Evolutionary conservation across 2,113 vertebrate species (phyloP).

Genomic region (Heterocephalus glaber): DNA sequence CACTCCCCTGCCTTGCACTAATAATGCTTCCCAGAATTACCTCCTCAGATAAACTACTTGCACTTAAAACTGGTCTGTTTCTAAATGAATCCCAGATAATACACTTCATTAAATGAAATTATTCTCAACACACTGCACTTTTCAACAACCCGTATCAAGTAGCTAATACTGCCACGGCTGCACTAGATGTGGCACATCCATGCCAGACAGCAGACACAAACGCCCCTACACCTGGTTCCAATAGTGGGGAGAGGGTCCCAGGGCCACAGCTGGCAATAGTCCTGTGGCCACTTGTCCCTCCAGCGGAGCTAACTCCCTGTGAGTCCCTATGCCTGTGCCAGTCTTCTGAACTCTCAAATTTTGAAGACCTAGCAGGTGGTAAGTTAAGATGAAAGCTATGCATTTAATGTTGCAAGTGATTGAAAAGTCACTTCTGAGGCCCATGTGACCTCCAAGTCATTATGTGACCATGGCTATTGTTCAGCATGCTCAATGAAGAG

Average conservation of each 20-base stretch:
- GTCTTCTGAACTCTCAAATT: not conserved
- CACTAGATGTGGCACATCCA: not conserved
- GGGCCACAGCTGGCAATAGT: not conserved
- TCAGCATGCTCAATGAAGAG: not conserved
- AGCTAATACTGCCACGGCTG: not conserved
- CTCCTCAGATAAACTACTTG: not conserved
- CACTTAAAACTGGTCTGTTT: not conserved
- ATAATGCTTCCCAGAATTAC: not conserved
- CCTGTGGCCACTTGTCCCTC: not conserved
- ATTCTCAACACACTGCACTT: not conserved
- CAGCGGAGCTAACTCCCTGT: not conserved
- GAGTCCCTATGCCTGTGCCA: not conserved
- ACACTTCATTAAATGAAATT: not conserved
- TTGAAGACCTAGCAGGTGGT: not conserved
- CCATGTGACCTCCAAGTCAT: fast-evolving
- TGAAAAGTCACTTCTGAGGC: conserved; percentile 7
- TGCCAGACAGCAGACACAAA: not conserved
- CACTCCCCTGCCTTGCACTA: not conserved
- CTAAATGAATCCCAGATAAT: not conserved
- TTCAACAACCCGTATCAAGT: not conserved
- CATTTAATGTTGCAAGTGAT: not conserved
- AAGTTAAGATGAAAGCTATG: not conserved
- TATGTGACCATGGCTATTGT: fast-evolving
- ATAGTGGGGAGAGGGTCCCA: not conserved
- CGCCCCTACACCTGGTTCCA: too few species aligned